phyloP scores from a whole-genome alignment of 1,140 invertebrate genomes.

The Brachionus manjavacas region DNA sequence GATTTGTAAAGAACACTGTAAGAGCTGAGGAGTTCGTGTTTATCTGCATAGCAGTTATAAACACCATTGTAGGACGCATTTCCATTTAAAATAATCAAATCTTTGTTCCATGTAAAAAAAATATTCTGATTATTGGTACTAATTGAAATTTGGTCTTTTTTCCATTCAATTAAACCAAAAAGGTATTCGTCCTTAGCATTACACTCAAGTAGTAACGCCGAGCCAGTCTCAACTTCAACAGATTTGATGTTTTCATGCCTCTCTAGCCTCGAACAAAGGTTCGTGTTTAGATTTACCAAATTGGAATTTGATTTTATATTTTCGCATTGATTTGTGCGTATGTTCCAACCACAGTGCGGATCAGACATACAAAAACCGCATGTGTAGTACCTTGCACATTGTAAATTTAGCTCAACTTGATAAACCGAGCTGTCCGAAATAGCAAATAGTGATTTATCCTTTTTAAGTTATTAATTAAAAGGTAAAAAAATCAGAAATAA shows the following conservation, averaged over 20 bases:
- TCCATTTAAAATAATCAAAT: slow-evolving; percentile 17
- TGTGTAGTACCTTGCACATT: slow-evolving; percentile 3
- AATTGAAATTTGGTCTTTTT: slow-evolving; percentile 9
- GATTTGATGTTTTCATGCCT: neutral
- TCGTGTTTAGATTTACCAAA: neutral
- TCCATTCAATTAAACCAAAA: slow-evolving; percentile 25
- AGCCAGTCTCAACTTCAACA: neutral
- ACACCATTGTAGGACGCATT: slow-evolving; percentile 1
- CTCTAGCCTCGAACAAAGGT: slow-evolving; percentile 5
- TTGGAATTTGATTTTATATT: neutral
- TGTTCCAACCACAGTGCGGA: slow-evolving; percentile 30
- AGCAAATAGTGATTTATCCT: neutral
- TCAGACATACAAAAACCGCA: slow-evolving; percentile 9
- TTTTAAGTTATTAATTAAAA: neutral
- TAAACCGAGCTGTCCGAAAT: neutral
- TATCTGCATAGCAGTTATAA: slow-evolving; percentile 27
- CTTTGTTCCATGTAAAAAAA: slow-evolving; percentile 30
- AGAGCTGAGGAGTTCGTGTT: slow-evolving; percentile 1
- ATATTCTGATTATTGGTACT: neutral
- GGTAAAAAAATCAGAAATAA: neutral
- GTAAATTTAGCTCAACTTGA: slow-evolving; percentile 15
- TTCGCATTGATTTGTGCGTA: slow-evolving; percentile 16
- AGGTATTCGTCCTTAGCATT: slow-evolving; percentile 6
- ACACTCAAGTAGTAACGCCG: neutral
- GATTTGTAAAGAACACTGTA: neutral